Evolutionary conservation across 2,113 vertebrate species (phyloP), one percentile per base, ranked within the genome.

Genomic region (Isurus oxyrinchus): DNA sequence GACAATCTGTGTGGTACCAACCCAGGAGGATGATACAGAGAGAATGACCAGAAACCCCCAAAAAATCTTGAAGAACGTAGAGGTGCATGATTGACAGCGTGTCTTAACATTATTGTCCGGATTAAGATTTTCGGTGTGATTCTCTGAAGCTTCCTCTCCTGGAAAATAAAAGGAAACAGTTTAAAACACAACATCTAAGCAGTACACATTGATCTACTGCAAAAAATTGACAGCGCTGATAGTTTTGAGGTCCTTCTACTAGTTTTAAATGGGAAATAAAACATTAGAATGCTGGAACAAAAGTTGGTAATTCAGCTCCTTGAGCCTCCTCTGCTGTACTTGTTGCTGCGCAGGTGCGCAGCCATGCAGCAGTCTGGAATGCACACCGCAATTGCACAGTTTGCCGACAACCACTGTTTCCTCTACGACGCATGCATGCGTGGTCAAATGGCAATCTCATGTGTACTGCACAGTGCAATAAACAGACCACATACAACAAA

Each of bases 1-100:
- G 96, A 99, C 98, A 97, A 99, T 98, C 97, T 99, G 99, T 0
- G 99, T 99, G 97, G 99, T 99, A 97, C 99, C 99, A 40, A 99
- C 98, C 99, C 99, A 99, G 96, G 99, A 99, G 0, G 99, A 99
- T 27, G 99, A 99, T 97, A 99, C 98, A 7, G 99, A 99, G 97
- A 99, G 97, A 96, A 99, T 98, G 97, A 99, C 98, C 98, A 99
- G 98, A 97, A 99, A 98, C 96, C 99, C 99, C 96, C 99, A 99
- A 97, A 99, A 97, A 49, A 99, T 98, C 98, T 99, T 99, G 97
- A 99, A 98, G 96, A 98, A 97, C 0, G 97, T 96, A 93, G 98
- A 98, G 55, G 97, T 97, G 96, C 99, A 99, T 25, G 98, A 98
- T n/a, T 98, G 98, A 97, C 98, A 99, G 66, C 98, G 98, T 86